phyloP scores from a whole-genome alignment of 2,113 vertebrate species.

The Syrrhaptes paradoxus region DNA sequence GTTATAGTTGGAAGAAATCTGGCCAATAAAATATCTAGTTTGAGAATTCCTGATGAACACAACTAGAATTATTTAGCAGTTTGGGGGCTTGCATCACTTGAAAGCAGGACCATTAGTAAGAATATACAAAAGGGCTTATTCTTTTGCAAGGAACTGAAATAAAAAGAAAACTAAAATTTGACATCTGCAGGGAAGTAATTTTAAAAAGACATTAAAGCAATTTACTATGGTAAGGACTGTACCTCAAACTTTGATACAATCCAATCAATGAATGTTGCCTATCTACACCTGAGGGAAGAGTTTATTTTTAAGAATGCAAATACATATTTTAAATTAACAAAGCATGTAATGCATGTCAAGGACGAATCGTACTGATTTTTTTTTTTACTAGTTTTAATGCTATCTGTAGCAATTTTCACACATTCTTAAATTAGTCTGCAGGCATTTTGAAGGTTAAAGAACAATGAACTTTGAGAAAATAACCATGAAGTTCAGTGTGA shows the following conservation, averaged over 20 bases:
- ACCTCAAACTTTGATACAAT: neutral
- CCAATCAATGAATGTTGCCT: neutral
- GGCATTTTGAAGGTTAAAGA: constrained; percentile 24
- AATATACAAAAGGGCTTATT: neutral
- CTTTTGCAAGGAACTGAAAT: neutral
- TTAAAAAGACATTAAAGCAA: neutral
- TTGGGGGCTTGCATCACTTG: neutral
- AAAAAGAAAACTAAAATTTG: neutral
- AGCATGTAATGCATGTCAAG: neutral
- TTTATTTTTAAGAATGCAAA: constrained; percentile 29
- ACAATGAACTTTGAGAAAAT: constrained; percentile 23
- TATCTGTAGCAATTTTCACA: constrained; percentile 24
- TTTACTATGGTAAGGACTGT: neutral
- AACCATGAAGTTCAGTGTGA: neutral
- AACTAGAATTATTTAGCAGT: neutral
- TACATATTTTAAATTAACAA: constrained; percentile 28
- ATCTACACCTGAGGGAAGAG: neutral
- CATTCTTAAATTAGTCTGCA: neutral
- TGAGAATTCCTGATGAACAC: neutral
- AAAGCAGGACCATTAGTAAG: neutral
- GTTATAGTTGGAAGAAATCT: neutral
- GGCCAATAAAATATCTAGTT: neutral
- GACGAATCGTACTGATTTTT: neutral
- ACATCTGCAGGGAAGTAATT: neutral
- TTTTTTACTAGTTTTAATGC: neutral